Conservation (phyloP, 2,113 vertebrate genomes). For the Collichthys lucidus region DNA sequence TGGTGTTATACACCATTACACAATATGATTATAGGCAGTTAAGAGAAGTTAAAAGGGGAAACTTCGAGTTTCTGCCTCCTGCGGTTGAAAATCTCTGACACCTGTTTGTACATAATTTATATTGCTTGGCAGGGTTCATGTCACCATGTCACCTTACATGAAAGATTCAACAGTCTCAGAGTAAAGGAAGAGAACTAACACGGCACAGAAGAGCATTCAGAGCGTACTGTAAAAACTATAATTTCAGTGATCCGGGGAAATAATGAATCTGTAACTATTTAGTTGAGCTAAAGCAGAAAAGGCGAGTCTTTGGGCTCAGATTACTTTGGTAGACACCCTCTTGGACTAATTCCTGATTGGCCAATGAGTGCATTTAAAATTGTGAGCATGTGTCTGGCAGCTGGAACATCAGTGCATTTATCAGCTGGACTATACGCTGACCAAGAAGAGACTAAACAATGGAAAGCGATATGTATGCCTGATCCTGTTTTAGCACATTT, state of each 20-base stretch:
- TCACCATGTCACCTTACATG: constrained; percentile 20
- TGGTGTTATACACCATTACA: background rate
- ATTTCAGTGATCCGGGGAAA: background rate
- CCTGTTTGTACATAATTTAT: constrained; percentile 39
- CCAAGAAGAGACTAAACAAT: background rate
- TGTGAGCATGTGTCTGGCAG: constrained; percentile 28
- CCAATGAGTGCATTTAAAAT: background rate
- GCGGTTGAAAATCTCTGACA: background rate
- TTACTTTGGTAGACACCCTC: background rate
- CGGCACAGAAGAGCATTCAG: background rate
- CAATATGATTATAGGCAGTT: background rate
- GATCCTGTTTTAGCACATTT: background rate
- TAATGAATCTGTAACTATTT: background rate
- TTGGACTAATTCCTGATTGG: constrained; percentile 15
- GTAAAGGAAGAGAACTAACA: background rate
- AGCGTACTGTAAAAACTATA: background rate
- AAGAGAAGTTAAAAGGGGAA: background rate
- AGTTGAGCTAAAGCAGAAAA: background rate
- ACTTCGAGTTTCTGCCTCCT: background rate
- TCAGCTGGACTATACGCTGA: background rate
- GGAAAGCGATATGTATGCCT: background rate
- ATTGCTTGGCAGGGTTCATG: background rate
- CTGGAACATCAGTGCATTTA: background rate
- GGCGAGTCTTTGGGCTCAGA: background rate
- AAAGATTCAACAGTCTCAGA: constrained; percentile 17